Percentiles rank a stretch among this genome's conserved stretches.
phyloP scores from a whole-genome alignment of 1,140 invertebrate genomes.

The Reticulitermes speratus region DNA sequence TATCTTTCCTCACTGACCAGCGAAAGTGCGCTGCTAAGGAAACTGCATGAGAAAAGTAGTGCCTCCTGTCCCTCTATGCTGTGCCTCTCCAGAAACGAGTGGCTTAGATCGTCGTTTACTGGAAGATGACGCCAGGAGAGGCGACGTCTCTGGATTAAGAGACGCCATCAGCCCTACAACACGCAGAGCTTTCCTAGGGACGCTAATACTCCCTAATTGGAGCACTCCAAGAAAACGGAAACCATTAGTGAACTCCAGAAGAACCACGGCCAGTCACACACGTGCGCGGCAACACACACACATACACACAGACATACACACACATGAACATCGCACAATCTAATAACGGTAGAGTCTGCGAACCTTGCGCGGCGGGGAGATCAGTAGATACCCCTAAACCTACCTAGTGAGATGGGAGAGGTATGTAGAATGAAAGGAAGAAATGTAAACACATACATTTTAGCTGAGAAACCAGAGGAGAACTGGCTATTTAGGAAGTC shows the following conservation, averaged over 20 bases:
- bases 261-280: background rate
- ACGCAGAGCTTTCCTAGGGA: background rate
- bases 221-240: background rate
- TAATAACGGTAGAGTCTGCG: background rate
- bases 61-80: no score
- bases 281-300: background rate
- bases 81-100: no score
- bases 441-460: no score
- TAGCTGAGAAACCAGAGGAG: no score
- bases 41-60: no score
- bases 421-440: no score
- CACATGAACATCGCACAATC: background rate
- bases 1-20: no score
- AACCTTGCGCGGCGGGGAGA: background rate
- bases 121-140: background rate
- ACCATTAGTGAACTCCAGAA: conserved; percentile 11
- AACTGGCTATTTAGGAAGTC: no score
- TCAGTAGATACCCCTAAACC: no score
- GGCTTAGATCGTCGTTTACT: background rate
- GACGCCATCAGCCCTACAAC: background rate
- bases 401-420: no score
- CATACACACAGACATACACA: no score
- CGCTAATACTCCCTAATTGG: conserved; percentile 6
- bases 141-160: background rate
- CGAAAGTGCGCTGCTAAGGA: no score